Base-by-base conservation (phyloP, 2,888 invertebrate species). In the Xestia c-nigrum region DNA sequence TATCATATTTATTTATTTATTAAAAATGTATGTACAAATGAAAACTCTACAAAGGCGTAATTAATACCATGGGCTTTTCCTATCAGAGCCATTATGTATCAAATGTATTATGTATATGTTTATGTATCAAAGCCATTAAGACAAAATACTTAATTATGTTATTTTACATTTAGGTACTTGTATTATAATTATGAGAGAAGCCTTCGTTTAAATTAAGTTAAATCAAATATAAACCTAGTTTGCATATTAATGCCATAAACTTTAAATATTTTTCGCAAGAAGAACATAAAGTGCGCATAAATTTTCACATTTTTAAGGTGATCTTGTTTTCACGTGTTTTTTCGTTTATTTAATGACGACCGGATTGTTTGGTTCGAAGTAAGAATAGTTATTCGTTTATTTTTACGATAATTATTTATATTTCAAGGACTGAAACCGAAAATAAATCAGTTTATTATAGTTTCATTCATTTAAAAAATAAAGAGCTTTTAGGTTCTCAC, bases 191-290 rank as follows among this genome's bases (percentile, higher is more conserved):
- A 6, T 6, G 16, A 24, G 1, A 16, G 7, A 47, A 47, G 21
- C 9, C 6, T 46, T 72, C 24, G 14, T 43, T 40, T 38, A 6
- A 31, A 31, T 61, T 24, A 57, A 78, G 9, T 43, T 24, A 38
- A 24, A 6, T 61, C 16, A 43, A 50, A 52, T 84, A 21, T 57
- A 38, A 68, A 63, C 78, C 16, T 57, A 43, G 47, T 84, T 79
- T 46, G 21, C 24, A 43, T 64, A 65, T 10, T 21, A 65, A 76
- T 21, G n/a, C 2, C 10, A 55, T 57, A 57, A 31, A 40, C 1
- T 55, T 24, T 57, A 50, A 24, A 50, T 38, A 50, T 21, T 46
- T 55, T 57, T 55, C 19, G 47, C 68, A 67, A 61, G 7, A 50
- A n/a, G 1, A 68, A 43, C 21, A 38, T 24, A 55, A 55, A 14